phyloP scores from a whole-genome alignment of 2,888 invertebrate species.

The Brachypalpus laphriformis region DNA sequence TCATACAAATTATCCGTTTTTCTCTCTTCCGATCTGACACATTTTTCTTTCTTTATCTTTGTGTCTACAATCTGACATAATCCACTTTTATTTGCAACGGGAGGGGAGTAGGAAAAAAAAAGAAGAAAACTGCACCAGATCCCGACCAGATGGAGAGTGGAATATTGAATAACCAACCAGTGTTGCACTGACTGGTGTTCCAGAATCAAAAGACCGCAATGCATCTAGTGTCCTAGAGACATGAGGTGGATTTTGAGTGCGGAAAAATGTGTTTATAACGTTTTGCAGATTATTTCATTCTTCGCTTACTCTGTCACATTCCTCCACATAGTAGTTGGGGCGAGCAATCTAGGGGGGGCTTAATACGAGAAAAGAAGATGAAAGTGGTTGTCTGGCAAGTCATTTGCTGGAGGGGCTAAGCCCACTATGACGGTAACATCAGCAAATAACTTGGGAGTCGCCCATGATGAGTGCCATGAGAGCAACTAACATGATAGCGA shows the following conservation, averaged over 20 bases:
- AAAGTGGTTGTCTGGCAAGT: conserved; percentile 51
- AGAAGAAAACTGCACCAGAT: background rate
- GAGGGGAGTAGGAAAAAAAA: background rate
- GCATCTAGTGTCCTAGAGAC: conserved; percentile 41
- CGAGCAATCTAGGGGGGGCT: conserved; percentile 6
- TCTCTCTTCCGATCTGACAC: conserved; percentile 42
- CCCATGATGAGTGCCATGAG: conserved; percentile 31
- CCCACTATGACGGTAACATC: conserved; percentile 15
- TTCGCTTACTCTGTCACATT: conserved; percentile 2
- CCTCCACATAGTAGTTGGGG: background rate
- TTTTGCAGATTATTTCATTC: conserved; percentile 52
- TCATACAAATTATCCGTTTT: conserved; percentile 38
- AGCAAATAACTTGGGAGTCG: conserved; percentile 25
- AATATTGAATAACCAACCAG: conserved; percentile 65
- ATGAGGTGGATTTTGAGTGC: conserved; percentile 5
- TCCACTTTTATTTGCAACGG: conserved; percentile 55
- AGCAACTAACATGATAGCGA: conserved; percentile 12
- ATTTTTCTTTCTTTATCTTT: background rate
- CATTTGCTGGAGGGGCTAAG: conserved; percentile 39
- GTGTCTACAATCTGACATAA: conserved; percentile 8
- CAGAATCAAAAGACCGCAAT: conserved; percentile 65
- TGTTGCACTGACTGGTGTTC: conserved; percentile 54
- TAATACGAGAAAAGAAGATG: conserved; percentile 22
- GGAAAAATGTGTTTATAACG: conserved; percentile 55
- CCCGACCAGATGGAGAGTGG: conserved; percentile 1